Evolutionary conservation across 2,797 vertebrate species (phyloP).

Genomic region (Spinus pinus): DNA sequence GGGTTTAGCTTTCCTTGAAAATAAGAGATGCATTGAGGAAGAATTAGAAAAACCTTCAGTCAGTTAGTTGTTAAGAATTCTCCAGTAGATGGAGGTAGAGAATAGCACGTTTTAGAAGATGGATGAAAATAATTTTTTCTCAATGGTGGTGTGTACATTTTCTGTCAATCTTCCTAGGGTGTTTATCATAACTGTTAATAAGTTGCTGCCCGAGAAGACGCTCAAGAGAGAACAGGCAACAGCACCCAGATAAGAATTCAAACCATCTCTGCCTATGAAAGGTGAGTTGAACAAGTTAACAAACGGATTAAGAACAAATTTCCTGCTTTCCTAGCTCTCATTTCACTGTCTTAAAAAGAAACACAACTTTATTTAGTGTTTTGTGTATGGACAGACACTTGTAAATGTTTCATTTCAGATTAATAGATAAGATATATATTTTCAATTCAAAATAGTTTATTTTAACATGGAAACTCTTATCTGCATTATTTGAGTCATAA

Average conservation of each 20-base stretch:
- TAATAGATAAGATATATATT: background rate
- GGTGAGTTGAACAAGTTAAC: background rate
- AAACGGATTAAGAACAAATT: background rate
- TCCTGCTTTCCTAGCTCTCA: background rate
- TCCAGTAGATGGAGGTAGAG: constrained; percentile 52
- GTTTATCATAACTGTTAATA: background rate
- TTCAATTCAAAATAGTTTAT: background rate
- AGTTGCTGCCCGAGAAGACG: background rate
- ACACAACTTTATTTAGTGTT: background rate
- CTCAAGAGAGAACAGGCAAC: background rate
- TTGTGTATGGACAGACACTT: background rate
- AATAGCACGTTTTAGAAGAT: background rate
- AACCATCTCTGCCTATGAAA: background rate
- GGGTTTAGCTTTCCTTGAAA: background rate
- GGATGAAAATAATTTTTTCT: background rate
- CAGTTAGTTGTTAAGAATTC: background rate
- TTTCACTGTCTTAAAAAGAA: background rate
- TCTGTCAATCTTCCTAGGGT: background rate
- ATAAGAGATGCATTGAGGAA: background rate
- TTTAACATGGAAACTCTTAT: background rate
- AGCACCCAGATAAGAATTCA: background rate
- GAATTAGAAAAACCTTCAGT: background rate
- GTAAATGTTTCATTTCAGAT: background rate
- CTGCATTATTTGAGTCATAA: background rate
- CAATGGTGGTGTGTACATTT: background rate